Evolutionary conservation across 2,888 invertebrate genomes (phyloP).

Genomic region (Apoda limacodes): DNA sequence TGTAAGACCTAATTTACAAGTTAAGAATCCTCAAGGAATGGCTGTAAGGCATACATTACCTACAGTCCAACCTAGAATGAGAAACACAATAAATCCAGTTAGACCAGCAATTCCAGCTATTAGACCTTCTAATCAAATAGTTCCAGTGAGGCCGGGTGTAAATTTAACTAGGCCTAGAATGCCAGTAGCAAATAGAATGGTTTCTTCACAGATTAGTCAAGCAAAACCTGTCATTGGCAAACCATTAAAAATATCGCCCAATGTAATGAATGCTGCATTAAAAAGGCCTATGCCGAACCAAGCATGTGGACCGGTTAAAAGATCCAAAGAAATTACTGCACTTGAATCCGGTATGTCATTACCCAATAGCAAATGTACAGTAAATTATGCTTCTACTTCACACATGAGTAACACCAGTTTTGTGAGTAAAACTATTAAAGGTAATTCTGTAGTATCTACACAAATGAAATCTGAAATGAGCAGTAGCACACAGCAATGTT

Average conservation of each 20-base stretch:
- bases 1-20: constrained; percentile 24
- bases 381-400: constrained; percentile 34
- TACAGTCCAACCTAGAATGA: constrained; percentile 28
- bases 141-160: constrained; percentile 29
- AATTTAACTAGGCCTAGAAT: constrained; percentile 29
- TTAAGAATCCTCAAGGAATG: constrained; percentile 34
- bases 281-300: constrained; percentile 41
- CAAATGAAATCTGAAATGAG: constrained; percentile 45
- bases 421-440: constrained; percentile 40
- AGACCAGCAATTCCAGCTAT: constrained; percentile 23
- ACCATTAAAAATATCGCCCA: constrained; percentile 42
- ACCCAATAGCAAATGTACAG: constrained; percentile 33
- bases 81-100: constrained; percentile 23
- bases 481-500: constrained; percentile 41
- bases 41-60: constrained; percentile 36
- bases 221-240: constrained; percentile 27
- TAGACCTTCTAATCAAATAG: constrained; percentile 32
- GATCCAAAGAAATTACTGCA: constrained; percentile 55
- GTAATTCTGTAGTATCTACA: constrained; percentile 37
- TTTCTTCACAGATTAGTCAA: constrained; percentile 23
- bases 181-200: constrained; percentile 25
- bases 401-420: constrained; percentile 40
- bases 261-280: constrained; percentile 25
- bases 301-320: constrained; percentile 42
- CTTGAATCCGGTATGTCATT: too few species aligned